phyloP scores from a whole-genome alignment of 2,797 vertebrate genomes.

The Anniella stebbinsi region DNA sequence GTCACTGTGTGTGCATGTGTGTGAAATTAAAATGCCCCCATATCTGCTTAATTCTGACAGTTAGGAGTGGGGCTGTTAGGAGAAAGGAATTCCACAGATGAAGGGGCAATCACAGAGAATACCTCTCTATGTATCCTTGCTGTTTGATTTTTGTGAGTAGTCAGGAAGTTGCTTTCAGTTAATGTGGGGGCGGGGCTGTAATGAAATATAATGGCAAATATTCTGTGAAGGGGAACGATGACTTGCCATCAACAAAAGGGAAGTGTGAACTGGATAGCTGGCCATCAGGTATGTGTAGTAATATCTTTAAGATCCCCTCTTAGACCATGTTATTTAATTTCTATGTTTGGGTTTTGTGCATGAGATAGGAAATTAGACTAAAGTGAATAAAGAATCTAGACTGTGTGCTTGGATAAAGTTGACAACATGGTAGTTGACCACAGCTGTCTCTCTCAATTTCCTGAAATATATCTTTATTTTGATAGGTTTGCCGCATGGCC shows the following conservation, averaged over 20 bases:
- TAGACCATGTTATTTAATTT: not conserved
- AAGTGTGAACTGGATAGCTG: not conserved
- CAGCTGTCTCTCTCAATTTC: not conserved
- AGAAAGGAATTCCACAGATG: not conserved
- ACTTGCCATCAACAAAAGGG: not conserved
- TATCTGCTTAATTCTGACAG: not conserved
- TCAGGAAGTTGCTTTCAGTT: not conserved
- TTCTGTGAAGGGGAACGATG: not conserved
- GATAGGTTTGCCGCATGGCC: constrained; percentile 96
- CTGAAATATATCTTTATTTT: constrained; percentile 32
- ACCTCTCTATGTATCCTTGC: not conserved
- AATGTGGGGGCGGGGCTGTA: not conserved
- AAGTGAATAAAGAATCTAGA: not conserved
- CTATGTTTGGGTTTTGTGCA: not conserved
- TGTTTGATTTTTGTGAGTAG: not conserved
- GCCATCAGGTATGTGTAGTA: not conserved
- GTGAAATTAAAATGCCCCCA: not conserved
- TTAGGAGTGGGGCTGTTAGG: too few relatives aligned
- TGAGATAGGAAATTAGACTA: not conserved
- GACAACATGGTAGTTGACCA: too few relatives aligned
- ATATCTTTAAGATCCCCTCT: not conserved
- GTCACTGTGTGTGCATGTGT: not conserved
- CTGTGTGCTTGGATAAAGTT: not conserved
- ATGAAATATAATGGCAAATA: not conserved
- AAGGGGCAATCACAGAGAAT: not conserved